These are phyloP conservation scores for Terrapene triunguis DNA, from an alignment of 2,113 vertebrate genomes.

Conservation along the genomic window DNA sequence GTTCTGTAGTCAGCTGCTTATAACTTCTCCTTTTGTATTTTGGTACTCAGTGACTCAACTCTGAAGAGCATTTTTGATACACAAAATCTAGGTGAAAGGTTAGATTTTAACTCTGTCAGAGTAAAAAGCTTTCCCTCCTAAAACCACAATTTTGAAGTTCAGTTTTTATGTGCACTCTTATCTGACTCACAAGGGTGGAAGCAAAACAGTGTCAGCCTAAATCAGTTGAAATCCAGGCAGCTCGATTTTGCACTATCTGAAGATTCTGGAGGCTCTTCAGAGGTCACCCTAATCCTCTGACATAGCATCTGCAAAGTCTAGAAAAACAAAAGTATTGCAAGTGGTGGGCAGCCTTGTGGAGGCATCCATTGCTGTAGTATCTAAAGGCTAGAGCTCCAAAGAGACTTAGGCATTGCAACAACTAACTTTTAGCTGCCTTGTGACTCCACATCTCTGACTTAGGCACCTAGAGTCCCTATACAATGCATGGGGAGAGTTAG, in stretches of 20 bases:
- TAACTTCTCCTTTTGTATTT: neutral
- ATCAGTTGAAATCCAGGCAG: rapidly evolving
- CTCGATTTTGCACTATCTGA: rapidly evolving
- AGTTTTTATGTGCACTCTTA: neutral
- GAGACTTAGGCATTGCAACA: neutral
- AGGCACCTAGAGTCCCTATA: neutral
- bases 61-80: neutral
- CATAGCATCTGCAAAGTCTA: neutral
- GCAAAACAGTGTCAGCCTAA: neutral
- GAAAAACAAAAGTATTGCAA: neutral
- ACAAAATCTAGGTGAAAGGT: neutral
- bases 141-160: neutral
- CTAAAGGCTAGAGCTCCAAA: neutral
- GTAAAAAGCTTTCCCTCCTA: neutral
- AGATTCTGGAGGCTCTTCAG: neutral
- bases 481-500: neutral
- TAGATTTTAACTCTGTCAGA: neutral
- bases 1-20: neutral
- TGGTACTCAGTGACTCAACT: rapidly evolving
- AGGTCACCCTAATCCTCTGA: neutral
- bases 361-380: neutral
- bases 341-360: neutral
- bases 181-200: neutral
- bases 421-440: too few species aligned
- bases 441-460: neutral